Base-by-base conservation (phyloP, 1,140 invertebrate genomes). In the Apis laboriosa region DNA sequence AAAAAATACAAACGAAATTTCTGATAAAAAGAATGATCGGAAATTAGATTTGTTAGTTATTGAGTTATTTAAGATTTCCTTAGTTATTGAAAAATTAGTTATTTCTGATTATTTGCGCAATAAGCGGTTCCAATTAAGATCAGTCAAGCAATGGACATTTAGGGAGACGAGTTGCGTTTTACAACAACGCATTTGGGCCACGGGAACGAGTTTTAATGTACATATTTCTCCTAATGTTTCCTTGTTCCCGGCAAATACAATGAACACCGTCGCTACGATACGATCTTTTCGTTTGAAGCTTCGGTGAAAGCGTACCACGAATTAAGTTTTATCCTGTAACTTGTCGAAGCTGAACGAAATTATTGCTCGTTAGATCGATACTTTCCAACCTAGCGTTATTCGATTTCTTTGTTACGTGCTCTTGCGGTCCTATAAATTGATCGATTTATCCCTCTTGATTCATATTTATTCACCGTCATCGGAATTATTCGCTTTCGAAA, bases 291-390 rank as follows among this genome's bases (percentile, higher is more conserved):
- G 56, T 77, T 63, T 9, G 49, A 68, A 83, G 51, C 19, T 83
- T 64, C 67, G 81, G 81, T 72, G 81, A 83, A 83, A 83, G 81
- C 76, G 58, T 34, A 12, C 56, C 21, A 24, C 11, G 67, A 72
- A 83, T 83, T 56, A 78, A 78, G 49, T 71, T 83, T 78, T 83
- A 83, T 78, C 67, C 81, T 34, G 81, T 53, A 64, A 71, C 67
- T 76, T 83, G 81, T 83, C 81, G 75, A 71, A 78, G 75, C 76
- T 78, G 81, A 83, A 83, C 81, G 76, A 34, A 83, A 72, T 78
- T 82, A 70, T 77, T 72, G 81, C 76, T 83, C 81, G 75, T 83
- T 83, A 83, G 28, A 15, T 21, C 43, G 60, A 63, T 56, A 73
- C 79, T 75, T 74, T 80, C 79, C 34, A 72, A 43, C 9, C 17